Base-by-base conservation (phyloP, 2,113 vertebrate genomes). In the Lonchura striata region DNA sequence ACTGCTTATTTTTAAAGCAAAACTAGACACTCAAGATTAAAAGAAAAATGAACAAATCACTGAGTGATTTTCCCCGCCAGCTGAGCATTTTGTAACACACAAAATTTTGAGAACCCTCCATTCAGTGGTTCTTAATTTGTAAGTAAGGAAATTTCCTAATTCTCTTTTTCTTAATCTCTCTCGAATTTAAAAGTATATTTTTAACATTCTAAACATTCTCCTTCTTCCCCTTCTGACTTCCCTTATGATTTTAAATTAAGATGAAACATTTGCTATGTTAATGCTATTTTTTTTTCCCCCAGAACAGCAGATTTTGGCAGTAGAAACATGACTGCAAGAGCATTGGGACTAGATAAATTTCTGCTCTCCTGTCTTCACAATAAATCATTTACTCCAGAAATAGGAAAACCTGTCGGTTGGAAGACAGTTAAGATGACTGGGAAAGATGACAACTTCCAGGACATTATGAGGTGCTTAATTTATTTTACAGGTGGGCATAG, bases 1-100 rank as follows among this genome's bases (percentile, higher is more conserved):
- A 60, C 4, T 70, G 71, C 47, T 93, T 94, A 69, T 92, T 96
- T 92, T 92, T 71, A 86, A 90, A 94, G 66, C 59, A 90, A 81
- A 95, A 50, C 52, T 68, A 81, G 47, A 68, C 49, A 63, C 15
- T 61, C 16, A 20, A 60, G 68, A 88, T 59, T 68, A 93, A 92
- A 82, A 88, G n/a, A 54, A 86, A 94, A 94, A 83, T 9, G 7
- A 79, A 50, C 16, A 78, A 69, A 24, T 68, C 56, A 64, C 42
- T n/a, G 35, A 90, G 42, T 65, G 47, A 59, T 90, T 72, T 86
- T 70, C 60, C 41, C 52, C 71, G 68, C 44, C 53, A 91, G 30
- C 9, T 1, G 12, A 92, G 33, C 5, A 3, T 54, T 83, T 37
- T 28, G 37, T 28, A 86, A 41, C 69, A 78, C 39, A 39, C 19